Evolutionary conservation across 2,113 vertebrate species (phyloP).

Genomic region (Rafetus swinhoei): DNA sequence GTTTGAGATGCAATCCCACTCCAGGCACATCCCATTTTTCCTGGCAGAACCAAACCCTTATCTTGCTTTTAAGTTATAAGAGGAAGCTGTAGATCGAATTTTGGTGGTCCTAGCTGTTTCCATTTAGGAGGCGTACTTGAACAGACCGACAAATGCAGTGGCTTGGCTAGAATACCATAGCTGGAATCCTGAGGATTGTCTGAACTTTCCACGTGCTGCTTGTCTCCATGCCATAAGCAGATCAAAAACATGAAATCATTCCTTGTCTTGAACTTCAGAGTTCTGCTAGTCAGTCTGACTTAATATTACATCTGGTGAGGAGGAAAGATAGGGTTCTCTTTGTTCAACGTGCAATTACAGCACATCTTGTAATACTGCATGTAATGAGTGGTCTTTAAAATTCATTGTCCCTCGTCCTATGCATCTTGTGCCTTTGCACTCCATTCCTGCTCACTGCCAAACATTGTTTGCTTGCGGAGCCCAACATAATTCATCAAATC

Average conservation of each 20-base stretch:
- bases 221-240: neutral
- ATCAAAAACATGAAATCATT: neutral
- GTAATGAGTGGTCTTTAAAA: neutral
- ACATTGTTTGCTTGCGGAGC: neutral
- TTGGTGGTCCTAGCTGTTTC: too few species aligned
- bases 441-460: neutral
- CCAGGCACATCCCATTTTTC: too few species aligned
- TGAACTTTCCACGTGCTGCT: neutral
- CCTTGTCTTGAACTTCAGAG: neutral
- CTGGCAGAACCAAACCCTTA: too few species aligned
- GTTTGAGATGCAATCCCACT: too few species aligned
- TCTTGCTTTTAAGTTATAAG: too few species aligned
- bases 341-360: neutral
- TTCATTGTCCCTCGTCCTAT: neutral
- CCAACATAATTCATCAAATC: neutral
- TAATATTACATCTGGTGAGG: neutral
- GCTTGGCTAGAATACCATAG: neutral
- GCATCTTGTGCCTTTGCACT: neutral
- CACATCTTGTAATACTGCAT: neutral
- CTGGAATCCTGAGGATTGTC: neutral
- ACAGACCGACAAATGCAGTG: too few species aligned
- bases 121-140: too few species aligned
- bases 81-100: too few species aligned
- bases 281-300: neutral
- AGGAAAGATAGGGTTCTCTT: neutral